A percentile compares a stretch with the other conserved stretches of the same genome.
phyloP scores from a whole-genome alignment of 2,888 invertebrate genomes.

The Amphipoea oculea region DNA sequence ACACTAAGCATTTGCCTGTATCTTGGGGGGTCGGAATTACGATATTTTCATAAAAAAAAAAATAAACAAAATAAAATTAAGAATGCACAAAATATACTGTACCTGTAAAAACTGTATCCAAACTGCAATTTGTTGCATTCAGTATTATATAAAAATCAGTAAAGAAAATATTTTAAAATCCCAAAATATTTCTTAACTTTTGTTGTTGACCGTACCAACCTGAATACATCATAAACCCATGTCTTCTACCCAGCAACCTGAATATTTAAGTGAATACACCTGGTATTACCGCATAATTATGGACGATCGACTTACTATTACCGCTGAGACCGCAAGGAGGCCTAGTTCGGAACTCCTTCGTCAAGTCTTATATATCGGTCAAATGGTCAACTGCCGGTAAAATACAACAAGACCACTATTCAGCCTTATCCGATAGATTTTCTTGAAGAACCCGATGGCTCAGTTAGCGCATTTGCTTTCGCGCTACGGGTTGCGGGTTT shows the following conservation, averaged over 20 bases:
- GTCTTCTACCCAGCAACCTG: neutral
- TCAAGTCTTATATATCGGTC: slow-evolving; percentile 34
- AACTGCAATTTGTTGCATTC: neutral
- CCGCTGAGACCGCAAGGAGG: slow-evolving; percentile 50
- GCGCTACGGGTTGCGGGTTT: neutral
- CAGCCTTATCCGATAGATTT: neutral
- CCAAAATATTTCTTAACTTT: neutral
- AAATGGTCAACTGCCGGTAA: slow-evolving; percentile 37
- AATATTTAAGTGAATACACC: slow-evolving; percentile 9
- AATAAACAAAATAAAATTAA: too few relatives aligned
- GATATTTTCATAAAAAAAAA: neutral
- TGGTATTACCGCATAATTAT: slow-evolving; percentile 14
- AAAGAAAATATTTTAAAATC: neutral
- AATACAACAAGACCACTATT: slow-evolving; percentile 2
- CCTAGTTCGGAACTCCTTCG: slow-evolving; percentile 38
- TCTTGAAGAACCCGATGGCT: neutral
- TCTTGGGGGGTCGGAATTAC: neutral
- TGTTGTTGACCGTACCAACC: neutral
- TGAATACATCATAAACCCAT: slow-evolving; percentile 1
- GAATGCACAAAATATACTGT: too few relatives aligned
- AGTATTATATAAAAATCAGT: neutral
- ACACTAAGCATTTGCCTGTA: neutral
- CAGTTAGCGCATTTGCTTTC: neutral
- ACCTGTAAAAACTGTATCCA: neutral
- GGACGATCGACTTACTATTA: slow-evolving; percentile 3